A percentile compares a stretch with the other conserved stretches of the same genome.
phyloP scores from a whole-genome alignment of 1,140 invertebrate species.

The Yoshiicerus persimilis region DNA sequence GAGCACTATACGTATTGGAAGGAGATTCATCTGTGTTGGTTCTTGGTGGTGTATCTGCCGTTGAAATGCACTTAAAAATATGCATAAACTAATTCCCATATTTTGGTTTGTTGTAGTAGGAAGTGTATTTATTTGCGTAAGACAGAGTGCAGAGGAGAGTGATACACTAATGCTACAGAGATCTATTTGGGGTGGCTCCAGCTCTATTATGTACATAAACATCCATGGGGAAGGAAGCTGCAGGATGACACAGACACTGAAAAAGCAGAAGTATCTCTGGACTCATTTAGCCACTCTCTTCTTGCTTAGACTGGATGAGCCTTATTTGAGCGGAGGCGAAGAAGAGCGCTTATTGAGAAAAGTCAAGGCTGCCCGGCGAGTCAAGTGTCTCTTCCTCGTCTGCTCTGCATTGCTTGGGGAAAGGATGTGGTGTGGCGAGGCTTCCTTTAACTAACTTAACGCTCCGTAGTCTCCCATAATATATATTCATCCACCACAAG shows the following conservation, averaged over 20 bases:
- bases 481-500: background rate
- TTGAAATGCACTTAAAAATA: slow-evolving; percentile 9
- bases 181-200: background rate
- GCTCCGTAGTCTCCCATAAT: too few species aligned
- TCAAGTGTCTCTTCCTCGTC: background rate
- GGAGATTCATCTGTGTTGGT: background rate
- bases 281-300: background rate
- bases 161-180: background rate
- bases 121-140: background rate
- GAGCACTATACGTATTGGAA: background rate
- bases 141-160: background rate
- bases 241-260: background rate
- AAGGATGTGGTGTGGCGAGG: background rate
- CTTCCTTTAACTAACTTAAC: background rate
- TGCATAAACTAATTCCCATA: slow-evolving; percentile 6
- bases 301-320: background rate
- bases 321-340: too few species aligned
- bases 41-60: background rate
- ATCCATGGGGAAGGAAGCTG: background rate
- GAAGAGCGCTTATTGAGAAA: too few species aligned
- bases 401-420: background rate
- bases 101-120: background rate
- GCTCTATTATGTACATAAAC: background rate
- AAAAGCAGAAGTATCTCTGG: background rate
- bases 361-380: background rate